Percentiles rank a stretch among this genome's conserved stretches.
These are phyloP conservation scores for Pangasianodon gigas DNA, from an alignment of 2,113 vertebrate genomes.

Conservation along the genomic window DNA sequence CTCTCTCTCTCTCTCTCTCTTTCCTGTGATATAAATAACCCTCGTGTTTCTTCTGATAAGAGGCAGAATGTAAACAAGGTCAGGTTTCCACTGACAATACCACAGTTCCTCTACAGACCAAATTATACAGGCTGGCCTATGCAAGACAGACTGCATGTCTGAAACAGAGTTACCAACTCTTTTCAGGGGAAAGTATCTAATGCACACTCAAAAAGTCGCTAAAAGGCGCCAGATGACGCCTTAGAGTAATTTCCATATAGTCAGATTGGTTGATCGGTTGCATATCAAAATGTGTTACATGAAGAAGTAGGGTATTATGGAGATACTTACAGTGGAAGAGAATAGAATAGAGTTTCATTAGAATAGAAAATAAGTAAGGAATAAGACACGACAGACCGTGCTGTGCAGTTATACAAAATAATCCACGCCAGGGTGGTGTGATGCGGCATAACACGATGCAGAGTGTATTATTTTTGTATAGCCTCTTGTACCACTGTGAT, in stretches of 20 bases:
- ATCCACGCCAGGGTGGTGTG: neutral
- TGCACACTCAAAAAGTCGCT: neutral
- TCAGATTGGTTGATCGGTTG: no score
- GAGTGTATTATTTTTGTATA: neutral
- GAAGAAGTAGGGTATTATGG: neutral
- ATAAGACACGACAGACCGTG: neutral
- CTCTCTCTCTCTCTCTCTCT: neutral
- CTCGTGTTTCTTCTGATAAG: slow-evolving; percentile 13
- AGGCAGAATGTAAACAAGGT: slow-evolving; percentile 12
- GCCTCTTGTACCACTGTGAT: neutral
- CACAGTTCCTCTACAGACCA: neutral
- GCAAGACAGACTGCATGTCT: neutral
- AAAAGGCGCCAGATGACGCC: neutral
- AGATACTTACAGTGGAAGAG: neutral
- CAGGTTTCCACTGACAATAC: neutral
- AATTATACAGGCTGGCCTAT: neutral
- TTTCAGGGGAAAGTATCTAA: neutral
- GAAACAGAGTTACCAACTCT: no score
- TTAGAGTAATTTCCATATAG: no score
- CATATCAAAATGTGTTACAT: neutral
- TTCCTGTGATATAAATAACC: slow-evolving; percentile 40
- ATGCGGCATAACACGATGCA: neutral
- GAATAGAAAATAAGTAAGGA: neutral
- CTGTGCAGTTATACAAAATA: neutral
- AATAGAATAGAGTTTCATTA: neutral